Evolutionary conservation across 1,140 invertebrate species (phyloP), one percentile per base, ranked within the genome.

Genomic region (Drosophila suzukii): DNA sequence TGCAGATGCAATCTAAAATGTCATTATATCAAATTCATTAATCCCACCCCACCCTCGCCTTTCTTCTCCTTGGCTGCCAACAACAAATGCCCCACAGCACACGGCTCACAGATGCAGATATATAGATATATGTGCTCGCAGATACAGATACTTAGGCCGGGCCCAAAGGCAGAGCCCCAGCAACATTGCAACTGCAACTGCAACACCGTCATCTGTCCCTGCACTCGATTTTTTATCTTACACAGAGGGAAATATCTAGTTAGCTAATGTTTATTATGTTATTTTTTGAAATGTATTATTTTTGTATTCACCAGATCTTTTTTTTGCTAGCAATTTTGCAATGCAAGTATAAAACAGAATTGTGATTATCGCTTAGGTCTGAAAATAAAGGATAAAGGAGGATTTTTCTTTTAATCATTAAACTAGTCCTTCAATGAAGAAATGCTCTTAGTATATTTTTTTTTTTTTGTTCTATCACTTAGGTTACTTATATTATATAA

Each of bases 11-110:
- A 90, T 90, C 85, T 90, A 90, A 90, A 90, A 90, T 90, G 85
- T 90, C 85, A 90, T 90, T 90, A 90, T 90, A 90, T 90, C 85
- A 90, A 90, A 90, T 90, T 90, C 85, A 90, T 90, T 90, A 90
- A 90, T 90, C 84, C 84, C 79, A 71, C 6, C 53, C 54, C 34
- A 44, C 11, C 39, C 13, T 3, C n/a, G 15, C 43, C 11, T 13
- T 17, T 10, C 43, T 38, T 41, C 24, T 27, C 8, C 36, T 12
- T 6, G 8, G 34, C n/a, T 39, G 34, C 10, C 36, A 41, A 27
- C 58, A 44, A 30, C 53, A 77, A 62, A 44, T 47, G 66, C 60
- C 76, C 67, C 67, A 58, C 58, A 63, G 84, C 83, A 59, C 61
- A 70, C 49, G 55, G 36, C 36, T 38, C 61, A 51, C 53, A 72